Percentiles rank a stretch among this genome's conserved stretches.
Conservation (phyloP, 2,113 vertebrate genomes). For the Cercocebus atys region DNA sequence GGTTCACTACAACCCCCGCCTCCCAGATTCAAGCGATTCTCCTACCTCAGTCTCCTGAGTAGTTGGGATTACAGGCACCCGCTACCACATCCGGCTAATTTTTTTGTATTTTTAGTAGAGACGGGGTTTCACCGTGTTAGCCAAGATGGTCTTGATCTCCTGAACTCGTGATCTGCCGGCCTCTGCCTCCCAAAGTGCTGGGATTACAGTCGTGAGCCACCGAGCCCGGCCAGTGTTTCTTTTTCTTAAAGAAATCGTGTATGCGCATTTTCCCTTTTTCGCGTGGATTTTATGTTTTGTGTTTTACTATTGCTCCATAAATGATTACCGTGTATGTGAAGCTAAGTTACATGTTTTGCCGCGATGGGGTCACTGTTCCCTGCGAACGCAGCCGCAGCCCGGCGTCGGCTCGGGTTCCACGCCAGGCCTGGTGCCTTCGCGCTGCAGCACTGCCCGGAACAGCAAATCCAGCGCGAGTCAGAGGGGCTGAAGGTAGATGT, state of each 20-base stretch:
- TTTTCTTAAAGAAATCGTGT: background rate
- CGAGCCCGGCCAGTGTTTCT: no score
- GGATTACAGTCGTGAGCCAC: no score
- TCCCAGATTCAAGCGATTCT: no score
- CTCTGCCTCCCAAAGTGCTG: no score
- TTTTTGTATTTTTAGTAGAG: no score
- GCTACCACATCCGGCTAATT: no score
- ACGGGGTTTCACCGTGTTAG: no score
- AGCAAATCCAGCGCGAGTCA: rapidly evolving
- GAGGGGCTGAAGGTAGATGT: background rate
- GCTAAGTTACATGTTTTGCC: background rate
- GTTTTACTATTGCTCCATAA: background rate
- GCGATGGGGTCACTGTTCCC: background rate
- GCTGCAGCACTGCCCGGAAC: background rate
- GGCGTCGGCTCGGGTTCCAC: background rate
- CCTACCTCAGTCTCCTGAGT: no score
- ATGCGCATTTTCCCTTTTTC: background rate
- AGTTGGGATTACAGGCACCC: no score
- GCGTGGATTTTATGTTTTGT: background rate
- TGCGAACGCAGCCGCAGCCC: rapidly evolving
- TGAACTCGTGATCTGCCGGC: no score
- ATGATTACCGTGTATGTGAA: background rate
- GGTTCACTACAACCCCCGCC: no score
- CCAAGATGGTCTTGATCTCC: no score
- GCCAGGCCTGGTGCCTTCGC: rapidly evolving